phyloP scores from a whole-genome alignment of 1,140 invertebrate species.

The Atta texana region DNA sequence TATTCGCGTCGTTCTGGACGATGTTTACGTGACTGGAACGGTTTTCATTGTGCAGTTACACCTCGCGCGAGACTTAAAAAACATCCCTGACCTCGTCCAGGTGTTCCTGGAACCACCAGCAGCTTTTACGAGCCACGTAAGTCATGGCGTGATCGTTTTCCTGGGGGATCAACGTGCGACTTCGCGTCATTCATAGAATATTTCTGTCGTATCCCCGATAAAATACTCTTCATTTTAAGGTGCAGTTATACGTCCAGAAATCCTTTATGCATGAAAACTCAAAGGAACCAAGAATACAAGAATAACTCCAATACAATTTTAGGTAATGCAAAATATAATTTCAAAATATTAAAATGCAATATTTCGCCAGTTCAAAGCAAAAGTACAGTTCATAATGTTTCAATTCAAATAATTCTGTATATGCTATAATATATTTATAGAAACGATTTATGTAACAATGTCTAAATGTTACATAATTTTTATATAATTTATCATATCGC shows the following conservation, averaged over 20 bases:
- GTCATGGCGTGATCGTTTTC: slow-evolving; percentile 64
- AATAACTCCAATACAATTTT: not conserved
- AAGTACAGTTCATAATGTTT: not conserved
- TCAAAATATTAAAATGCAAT: too few species aligned
- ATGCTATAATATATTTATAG: not conserved
- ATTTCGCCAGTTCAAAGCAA: not conserved
- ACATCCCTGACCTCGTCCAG: slow-evolving; percentile 61
- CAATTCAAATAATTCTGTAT: not conserved
- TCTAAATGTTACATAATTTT: not conserved
- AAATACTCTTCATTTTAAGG: slow-evolving; percentile 21
- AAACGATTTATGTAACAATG: not conserved
- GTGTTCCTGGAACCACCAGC: slow-evolving; percentile 62
- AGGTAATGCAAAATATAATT: not conserved
- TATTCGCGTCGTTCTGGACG: slow-evolving; percentile 58
- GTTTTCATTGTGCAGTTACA: slow-evolving; percentile 61
- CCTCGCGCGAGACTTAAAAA: slow-evolving; percentile 56
- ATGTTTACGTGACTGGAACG: slow-evolving; percentile 59
- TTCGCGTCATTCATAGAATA: slow-evolving; percentile 55
- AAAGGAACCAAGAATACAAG: not conserved
- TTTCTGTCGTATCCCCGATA: slow-evolving; percentile 25
- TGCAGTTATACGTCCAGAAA: not conserved
- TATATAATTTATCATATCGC: not conserved
- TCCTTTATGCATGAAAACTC: not conserved
- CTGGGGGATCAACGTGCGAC: slow-evolving; percentile 50
- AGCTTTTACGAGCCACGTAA: slow-evolving; percentile 69